Percentiles rank a stretch among this genome's conserved stretches.
Evolutionary conservation across 30 jellyfish, hydroid and myxozoan genomes (phyloP).

Genomic region (Hydra vulgaris): DNA sequence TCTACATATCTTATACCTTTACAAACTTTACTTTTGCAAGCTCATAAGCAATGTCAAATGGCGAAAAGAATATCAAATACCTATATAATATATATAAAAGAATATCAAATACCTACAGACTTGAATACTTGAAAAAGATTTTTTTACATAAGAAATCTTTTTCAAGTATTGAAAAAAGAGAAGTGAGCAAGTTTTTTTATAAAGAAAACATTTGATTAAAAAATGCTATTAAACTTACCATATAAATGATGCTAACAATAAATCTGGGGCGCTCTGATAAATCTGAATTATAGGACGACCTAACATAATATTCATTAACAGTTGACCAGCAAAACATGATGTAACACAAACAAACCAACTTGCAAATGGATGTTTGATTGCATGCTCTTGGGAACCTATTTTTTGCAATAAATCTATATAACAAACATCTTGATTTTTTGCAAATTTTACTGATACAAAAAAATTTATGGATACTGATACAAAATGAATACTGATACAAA

Average conservation of each 20-base stretch:
- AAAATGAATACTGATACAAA: too few relatives aligned
- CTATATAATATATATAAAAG: constrained; percentile 19
- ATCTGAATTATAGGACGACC: constrained; percentile 46
- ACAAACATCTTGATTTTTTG: not conserved
- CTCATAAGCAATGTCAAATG: constrained; percentile 41
- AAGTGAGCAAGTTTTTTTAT: too few relatives aligned
- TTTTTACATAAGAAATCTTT: too few relatives aligned
- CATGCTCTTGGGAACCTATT: constrained; percentile 46
- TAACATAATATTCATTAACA: constrained; percentile 44
- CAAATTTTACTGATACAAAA: not conserved
- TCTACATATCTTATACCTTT: too few relatives aligned
- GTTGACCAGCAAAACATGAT: constrained; percentile 71
- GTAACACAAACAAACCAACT: constrained; percentile 71
- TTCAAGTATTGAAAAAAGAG: too few relatives aligned
- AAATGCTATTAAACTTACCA: too few relatives aligned
- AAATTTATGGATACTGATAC: too few relatives aligned
- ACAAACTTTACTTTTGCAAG: constrained; percentile 20
- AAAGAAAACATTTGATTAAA: too few relatives aligned
- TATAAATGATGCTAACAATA: constrained; percentile 24
- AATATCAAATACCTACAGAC: too few relatives aligned
- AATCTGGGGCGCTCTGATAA: constrained; percentile 27
- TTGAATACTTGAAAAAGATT: too few relatives aligned
- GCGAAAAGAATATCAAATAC: constrained; percentile 68
- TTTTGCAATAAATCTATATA: too few relatives aligned
- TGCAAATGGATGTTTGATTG: constrained; percentile 54